phyloP scores from a whole-genome alignment of 2,797 vertebrate genomes.

The Sebastes matsubarae region DNA sequence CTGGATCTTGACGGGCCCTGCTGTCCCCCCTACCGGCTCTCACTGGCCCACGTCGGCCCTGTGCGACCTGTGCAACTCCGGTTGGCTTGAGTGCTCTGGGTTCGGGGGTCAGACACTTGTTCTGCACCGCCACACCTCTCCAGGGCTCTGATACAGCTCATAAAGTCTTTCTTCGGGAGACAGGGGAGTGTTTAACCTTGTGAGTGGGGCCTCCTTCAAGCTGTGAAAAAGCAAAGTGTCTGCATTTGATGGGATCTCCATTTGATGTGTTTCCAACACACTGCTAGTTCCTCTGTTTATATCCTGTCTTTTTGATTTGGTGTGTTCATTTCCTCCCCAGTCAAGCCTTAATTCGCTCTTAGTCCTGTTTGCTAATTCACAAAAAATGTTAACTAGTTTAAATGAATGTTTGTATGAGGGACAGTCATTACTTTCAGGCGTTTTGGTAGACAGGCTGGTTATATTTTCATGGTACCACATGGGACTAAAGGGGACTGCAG shows the following conservation, averaged over 20 bases:
- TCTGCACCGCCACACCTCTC: conserved; percentile 26
- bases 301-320: conserved; percentile 28
- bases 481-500: not conserved
- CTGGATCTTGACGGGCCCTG: conserved; percentile 17
- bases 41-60: conserved; percentile 15
- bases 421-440: not conserved
- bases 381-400: not conserved
- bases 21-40: not conserved
- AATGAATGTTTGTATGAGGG: not conserved
- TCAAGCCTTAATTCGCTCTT: not conserved
- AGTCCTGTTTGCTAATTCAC: not conserved
- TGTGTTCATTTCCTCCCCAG: not conserved
- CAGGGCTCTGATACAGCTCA: conserved; percentile 46
- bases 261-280: conserved; percentile 42
- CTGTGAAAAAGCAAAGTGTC: conserved; percentile 48
- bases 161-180: conserved; percentile 43
- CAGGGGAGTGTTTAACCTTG: conserved; percentile 42
- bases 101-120: conserved; percentile 35
- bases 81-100: not conserved
- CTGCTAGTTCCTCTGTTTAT: not conserved
- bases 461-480: not conserved
- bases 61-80: conserved; percentile 11
- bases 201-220: conserved; percentile 32
- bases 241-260: conserved; percentile 22
- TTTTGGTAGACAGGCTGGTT: not conserved